Percentiles rank a stretch among this genome's conserved stretches.
Evolutionary conservation across 2,888 invertebrate species (phyloP).

Genomic region (Seira musarum): DNA sequence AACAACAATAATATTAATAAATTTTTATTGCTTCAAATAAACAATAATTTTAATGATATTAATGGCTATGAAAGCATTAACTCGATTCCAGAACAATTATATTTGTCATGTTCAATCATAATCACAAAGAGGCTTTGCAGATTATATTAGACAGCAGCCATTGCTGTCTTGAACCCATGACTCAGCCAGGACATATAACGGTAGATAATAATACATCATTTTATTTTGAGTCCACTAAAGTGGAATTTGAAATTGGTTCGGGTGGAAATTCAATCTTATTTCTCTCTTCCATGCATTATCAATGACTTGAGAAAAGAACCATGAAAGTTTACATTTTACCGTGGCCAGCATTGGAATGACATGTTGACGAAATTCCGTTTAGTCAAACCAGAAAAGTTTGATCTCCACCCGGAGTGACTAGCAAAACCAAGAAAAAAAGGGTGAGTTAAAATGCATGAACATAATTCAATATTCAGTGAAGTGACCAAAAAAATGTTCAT

Average conservation of each 20-base stretch:
- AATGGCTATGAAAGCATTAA: slow-evolving; percentile 10
- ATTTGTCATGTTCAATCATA: slow-evolving; percentile 7
- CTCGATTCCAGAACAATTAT: slow-evolving; percentile 4
- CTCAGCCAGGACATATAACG: background rate
- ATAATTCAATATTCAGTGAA: slow-evolving; percentile 52
- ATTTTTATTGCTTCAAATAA: slow-evolving; percentile 6
- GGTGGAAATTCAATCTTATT: slow-evolving; percentile 1
- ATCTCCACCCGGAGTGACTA: too few species aligned
- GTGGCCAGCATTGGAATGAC: background rate
- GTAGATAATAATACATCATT: background rate
- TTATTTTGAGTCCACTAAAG: background rate
- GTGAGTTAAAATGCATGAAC: slow-evolving; percentile 29
- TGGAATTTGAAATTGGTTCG: background rate
- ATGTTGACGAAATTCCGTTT: background rate
- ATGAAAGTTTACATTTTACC: slow-evolving; percentile 10
- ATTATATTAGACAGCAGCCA: background rate
- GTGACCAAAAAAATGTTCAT: slow-evolving; percentile 33
- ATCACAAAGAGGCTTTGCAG: background rate
- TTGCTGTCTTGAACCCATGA: background rate
- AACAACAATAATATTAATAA: background rate
- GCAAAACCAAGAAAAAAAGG: too few species aligned
- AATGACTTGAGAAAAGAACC: background rate
- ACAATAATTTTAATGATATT: slow-evolving; percentile 10
- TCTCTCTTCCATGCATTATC: background rate
- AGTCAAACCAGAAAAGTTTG: background rate